Evolutionary conservation across 2,113 vertebrate genomes (phyloP), one percentile per base, ranked within the genome.

Genomic region (Salvator merianae): DNA sequence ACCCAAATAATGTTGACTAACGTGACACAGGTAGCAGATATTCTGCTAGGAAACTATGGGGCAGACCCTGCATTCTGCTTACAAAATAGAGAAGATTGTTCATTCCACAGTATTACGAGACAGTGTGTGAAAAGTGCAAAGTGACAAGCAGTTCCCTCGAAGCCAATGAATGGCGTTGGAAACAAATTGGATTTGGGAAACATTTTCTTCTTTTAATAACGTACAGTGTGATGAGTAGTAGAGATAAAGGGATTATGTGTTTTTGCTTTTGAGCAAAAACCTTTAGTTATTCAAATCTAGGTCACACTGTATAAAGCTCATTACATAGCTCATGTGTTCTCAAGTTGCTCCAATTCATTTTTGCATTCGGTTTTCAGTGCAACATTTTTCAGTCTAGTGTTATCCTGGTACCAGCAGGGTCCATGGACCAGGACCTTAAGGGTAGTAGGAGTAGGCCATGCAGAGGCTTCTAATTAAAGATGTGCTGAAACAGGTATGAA

Each of bases 131-230:
- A 83, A 68, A 28, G 40, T 18, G 65, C 28, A 32, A 28, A 8
- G 47, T 32, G 66, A 68, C 62, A 55, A 77, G 82, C 34, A 13
- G 63, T 3, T 18, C n/a, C 75, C 59, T 28, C 20, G 36, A 77
- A 74, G 82, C 63, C 82, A 69, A 30, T 30, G 38, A 38, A 30
- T 4, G 30, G 30, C 28, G 7, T 70, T 34, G 22, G 77, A 84
- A n/a, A 26, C 65, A 77, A 84, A 70, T 77, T 40, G 74, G 82
- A 77, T 84, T 77, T 69, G 63, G 73, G 63, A 28, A 22, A 16
- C 12, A 13, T 36, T 40, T 43, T 76, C 24, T 80, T 55, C 30
- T 53, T 59, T 40, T 53, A 81, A 53, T 34, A 74, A 66, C 36
- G 62, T 75, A 28, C 2, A 28, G 47, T 55, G 16, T n/a, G 69